Base-by-base conservation (phyloP, 2,113 vertebrate species). In the Romanogobio albipinnatus region DNA sequence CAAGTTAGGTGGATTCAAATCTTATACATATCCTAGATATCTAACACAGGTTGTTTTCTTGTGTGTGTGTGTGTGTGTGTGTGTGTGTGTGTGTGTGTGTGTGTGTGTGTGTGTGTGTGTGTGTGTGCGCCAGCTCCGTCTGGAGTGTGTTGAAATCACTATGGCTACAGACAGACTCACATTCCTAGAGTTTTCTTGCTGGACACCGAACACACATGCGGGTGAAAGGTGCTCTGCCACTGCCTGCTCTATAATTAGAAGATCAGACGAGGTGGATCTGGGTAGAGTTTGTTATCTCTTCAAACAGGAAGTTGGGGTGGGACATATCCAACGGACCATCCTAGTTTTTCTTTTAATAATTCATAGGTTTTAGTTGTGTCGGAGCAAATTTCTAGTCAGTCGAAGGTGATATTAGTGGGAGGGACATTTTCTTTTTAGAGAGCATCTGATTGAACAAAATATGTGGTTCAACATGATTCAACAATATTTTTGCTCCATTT, bases 121-220 rank as follows among this genome's bases (percentile, higher is more conserved):
- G 7, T 33, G 9, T 53, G 15, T 22, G 8, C 3, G 74, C 74
- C 47, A 76, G 47, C 74, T 51, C 33, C 1, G 58, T 83, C 26
- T 83, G 56, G 36, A 71, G 71, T 66, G 22, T 74, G 83, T 85
- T 85, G 76, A 56, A 49, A 75, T 76, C 45, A 19, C 78, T 49
- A 66, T 81, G 78, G 61, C 39, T 81, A 66, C 78, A 81, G 78
- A 81, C 78, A 66, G 43, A 66, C 78, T 33, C 78, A 22, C 78
- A 81, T 81, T 81, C 78, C 61, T 49, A 17, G 59, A 26, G 61
- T 51, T 81, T 66, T 81, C 24, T 47, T 64, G 78, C 61, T 80
- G 59, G 78, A 61, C 39, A 17, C 24, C 49, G 61, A 49, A 13
- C 49, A 76, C n/a, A n/a, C 24, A 53, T 51, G 49, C 4, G 74